Percentiles rank a stretch among this genome's conserved stretches.
Conservation (phyloP, 2,888 invertebrate genomes). For the Pemphredon lugubris region DNA sequence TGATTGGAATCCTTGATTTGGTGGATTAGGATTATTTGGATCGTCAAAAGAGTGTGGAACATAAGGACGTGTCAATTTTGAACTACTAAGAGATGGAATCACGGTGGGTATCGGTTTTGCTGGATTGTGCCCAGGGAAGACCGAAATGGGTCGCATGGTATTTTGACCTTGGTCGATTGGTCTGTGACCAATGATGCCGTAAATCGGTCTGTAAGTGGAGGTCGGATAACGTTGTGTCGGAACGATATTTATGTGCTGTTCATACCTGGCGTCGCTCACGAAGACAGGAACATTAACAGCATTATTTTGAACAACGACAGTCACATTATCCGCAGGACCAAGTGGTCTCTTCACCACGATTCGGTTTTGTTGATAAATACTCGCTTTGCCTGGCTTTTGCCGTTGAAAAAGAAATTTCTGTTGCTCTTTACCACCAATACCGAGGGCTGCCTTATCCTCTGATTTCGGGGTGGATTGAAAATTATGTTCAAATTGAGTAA, state of each 20-base stretch:
- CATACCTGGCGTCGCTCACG: conserved; percentile 71
- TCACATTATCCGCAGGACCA: conserved; percentile 71
- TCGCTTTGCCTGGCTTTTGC: conserved; percentile 64
- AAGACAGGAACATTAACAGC: conserved; percentile 75
- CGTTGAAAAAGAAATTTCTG: conserved; percentile 34
- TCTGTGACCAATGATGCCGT: conserved; percentile 1
- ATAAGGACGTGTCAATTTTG: conserved; percentile 28
- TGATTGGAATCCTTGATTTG: conserved; percentile 64
- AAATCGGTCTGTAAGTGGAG: neutral
- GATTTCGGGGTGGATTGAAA: too few species aligned
- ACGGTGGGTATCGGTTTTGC: conserved; percentile 50
- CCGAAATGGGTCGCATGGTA: neutral
- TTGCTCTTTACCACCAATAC: conserved; percentile 13
- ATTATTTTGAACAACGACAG: conserved; percentile 75
- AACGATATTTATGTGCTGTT: conserved; percentile 58
- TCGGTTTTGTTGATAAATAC: conserved; percentile 73
- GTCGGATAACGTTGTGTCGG: neutral
- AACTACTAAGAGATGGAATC: conserved; percentile 20
- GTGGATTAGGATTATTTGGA: conserved; percentile 74
- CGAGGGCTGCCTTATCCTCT: neutral
- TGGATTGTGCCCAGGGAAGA: neutral
- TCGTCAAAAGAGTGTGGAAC: conserved; percentile 61
- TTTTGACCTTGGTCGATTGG: conserved; percentile 16
- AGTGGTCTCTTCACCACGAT: conserved; percentile 71
- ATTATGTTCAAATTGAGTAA: too few species aligned